Base-by-base conservation (phyloP, 2,113 vertebrate species). In the Bothrops jararaca region DNA sequence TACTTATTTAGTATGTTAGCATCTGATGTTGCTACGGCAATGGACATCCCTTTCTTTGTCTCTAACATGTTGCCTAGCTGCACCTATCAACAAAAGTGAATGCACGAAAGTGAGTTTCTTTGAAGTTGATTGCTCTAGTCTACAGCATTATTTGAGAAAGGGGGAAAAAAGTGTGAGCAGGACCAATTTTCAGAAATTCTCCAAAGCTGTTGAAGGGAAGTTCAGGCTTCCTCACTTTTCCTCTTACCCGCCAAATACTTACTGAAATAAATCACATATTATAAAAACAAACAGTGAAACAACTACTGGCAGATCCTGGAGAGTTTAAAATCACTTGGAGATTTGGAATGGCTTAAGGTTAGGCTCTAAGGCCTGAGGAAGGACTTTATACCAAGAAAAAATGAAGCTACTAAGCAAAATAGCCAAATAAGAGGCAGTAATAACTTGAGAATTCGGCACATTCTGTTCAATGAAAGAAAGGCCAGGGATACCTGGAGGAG, bases 11-110 rank as follows among this genome's bases (percentile, higher is more conserved):
- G 56, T 91, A 11, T 42, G 24, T 74, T 91, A 85, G 93, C 10
- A 69, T 92, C 60, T 89, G 88, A 10, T 4, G 91, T 42, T 92
- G 56, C 92, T 74, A 1, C 0, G 1, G 69, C 86, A 74, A 91
- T 53, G 69, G 89, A 85, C 89, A 29, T 57, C 60, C 11, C 86
- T 42, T 9, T 45, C 5, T 90, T 92, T 58, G 94, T 58, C 9
- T 5, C 86, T 52, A 74, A 22, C 1, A 13, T 1, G 95, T 97
- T 95, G 91, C 96, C 94, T 69, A 92, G 96, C 96, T 97, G 74
- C 74, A 97, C 96, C 15, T 34, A 92, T 50, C 94, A 86, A 96
- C 93, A 86, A 69, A 92, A 87, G 94, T 95, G 86, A 90, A 11
- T 20, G 0, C 0, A 29, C 69, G 7, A 42, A 42, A 80, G 74